Percentiles rank a stretch among this genome's conserved stretches.
These are phyloP conservation scores for Melolontha melolontha DNA, from an alignment of 2,888 invertebrate genomes.

Conservation along the genomic window DNA sequence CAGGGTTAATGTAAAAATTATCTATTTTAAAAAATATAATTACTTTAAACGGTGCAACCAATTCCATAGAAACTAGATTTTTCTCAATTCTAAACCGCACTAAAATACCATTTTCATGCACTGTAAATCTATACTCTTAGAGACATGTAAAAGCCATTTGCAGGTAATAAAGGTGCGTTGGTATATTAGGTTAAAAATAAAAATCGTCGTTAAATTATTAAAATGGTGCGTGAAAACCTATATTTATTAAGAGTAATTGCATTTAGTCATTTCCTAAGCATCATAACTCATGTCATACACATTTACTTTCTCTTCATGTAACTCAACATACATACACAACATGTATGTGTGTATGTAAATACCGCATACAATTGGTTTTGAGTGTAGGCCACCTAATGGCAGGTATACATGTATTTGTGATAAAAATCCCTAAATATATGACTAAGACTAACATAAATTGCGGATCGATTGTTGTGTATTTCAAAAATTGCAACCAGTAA, in stretches of 20 bases:
- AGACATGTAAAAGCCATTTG: slow-evolving; percentile 21
- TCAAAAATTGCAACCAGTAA: not conserved
- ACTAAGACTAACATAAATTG: slow-evolving; percentile 8
- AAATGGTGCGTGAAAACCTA: slow-evolving; percentile 12
- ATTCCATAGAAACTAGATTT: no score
- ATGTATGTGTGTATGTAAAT: no score
- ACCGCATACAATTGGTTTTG: not conserved
- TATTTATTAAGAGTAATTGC: slow-evolving; percentile 23
- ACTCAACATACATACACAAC: not conserved
- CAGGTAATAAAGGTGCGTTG: not conserved
- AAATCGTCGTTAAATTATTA: slow-evolving; percentile 5
- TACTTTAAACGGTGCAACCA: no score
- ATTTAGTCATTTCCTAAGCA: slow-evolving; percentile 15
- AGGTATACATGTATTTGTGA: not conserved
- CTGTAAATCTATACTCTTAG: no score
- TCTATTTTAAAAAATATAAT: no score
- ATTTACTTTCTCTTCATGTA: slow-evolving; percentile 19
- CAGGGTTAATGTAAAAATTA: no score
- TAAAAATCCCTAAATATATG: slow-evolving; percentile 5
- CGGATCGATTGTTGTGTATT: not conserved
- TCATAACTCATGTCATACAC: slow-evolving; percentile 19
- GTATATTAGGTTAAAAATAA: slow-evolving; percentile 9
- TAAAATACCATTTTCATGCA: no score
- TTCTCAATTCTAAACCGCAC: no score
- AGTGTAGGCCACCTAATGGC: not conserved